Evolutionary conservation across 2,888 invertebrate species (phyloP).

Genomic region (Villa cingulata): DNA sequence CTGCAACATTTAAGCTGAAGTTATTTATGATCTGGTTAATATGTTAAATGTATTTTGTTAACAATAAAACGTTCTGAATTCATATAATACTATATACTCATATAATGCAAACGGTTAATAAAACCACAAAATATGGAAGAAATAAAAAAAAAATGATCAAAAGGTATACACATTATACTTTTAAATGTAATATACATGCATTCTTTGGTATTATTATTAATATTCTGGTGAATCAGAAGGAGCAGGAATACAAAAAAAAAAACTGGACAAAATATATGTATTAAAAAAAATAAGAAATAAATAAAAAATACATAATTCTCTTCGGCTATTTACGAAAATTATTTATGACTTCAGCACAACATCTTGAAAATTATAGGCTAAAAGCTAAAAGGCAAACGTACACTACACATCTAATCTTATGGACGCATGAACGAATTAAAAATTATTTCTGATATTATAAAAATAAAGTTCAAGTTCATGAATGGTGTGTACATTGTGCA

Average conservation of each 20-base stretch:
- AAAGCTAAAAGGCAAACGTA: too few species aligned
- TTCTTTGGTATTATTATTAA: too few species aligned
- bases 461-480: too few species aligned
- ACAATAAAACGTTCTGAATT: slow-evolving; percentile 12
- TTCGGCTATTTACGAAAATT: slow-evolving; percentile 13
- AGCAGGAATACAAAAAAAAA: slow-evolving; percentile 1
- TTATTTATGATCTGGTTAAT: slow-evolving; percentile 14
- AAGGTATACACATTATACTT: too few species aligned
- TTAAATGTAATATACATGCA: too few species aligned
- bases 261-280: not conserved
- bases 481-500: too few species aligned
- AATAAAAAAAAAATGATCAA: not conserved
- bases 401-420: too few species aligned
- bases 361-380: slow-evolving; percentile 14
- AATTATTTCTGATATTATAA: too few species aligned
- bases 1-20: slow-evolving; percentile 14
- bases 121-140: not conserved
- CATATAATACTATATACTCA: not conserved
- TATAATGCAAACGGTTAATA: too few species aligned
- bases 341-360: slow-evolving; percentile 15
- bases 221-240: too few species aligned
- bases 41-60: slow-evolving; percentile 12
- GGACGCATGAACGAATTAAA: too few species aligned
- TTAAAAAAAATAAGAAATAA: slow-evolving; percentile 8
- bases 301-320: slow-evolving; percentile 11